Conservation (phyloP, 1,140 invertebrate genomes). For the Matsumurasca onukii region DNA sequence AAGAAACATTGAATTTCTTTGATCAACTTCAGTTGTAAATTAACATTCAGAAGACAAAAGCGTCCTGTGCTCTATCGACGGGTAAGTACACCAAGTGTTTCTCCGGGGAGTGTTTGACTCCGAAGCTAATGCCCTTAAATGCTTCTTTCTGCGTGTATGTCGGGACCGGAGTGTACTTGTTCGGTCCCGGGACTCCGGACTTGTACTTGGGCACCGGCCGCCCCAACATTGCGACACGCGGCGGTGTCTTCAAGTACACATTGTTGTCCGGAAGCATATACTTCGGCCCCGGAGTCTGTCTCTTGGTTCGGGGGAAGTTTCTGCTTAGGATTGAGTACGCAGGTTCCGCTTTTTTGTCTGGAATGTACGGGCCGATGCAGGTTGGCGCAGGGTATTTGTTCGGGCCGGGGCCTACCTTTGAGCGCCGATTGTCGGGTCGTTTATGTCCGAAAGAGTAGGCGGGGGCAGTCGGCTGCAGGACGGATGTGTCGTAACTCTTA, state of each 20-base stretch:
- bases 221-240: background rate
- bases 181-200: background rate
- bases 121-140: constrained; percentile 4
- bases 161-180: constrained; percentile 7
- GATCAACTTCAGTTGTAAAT: no score
- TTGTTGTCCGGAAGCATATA: constrained; percentile 13
- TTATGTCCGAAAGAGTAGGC: constrained; percentile 11
- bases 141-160: constrained; percentile 5
- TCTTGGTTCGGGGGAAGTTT: background rate
- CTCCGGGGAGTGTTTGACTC: constrained; percentile 1
- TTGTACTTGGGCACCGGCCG: background rate
- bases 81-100: background rate
- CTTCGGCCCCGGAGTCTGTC: background rate
- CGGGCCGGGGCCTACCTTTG: background rate
- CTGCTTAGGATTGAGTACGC: constrained; percentile 1
- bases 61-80: background rate
- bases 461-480: background rate
- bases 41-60: constrained; percentile 14
- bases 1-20: no score
- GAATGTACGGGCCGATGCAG: background rate
- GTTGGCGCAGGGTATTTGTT: constrained; percentile 8
- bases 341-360: background rate
- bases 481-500: background rate
- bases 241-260: constrained; percentile 11
- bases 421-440: background rate